phyloP scores from a whole-genome alignment of 1,140 invertebrate genomes.

The Oedothorax gibbosus region DNA sequence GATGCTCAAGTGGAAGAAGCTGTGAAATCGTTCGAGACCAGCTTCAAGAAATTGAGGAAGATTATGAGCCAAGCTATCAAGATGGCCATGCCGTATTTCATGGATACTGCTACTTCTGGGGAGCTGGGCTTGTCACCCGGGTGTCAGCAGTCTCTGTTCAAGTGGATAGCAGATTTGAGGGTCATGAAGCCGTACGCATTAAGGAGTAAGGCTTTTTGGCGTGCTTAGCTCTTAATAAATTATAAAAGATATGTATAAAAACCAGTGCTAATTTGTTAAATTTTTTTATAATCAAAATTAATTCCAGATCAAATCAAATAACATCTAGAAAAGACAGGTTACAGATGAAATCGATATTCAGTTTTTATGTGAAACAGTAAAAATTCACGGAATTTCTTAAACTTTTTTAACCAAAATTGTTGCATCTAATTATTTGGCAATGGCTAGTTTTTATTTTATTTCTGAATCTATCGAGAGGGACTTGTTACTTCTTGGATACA shows the following conservation, averaged over 20 bases:
- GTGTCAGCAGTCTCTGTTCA: slow-evolving; percentile 34
- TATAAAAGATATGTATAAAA: background rate
- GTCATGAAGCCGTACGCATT: slow-evolving; percentile 21
- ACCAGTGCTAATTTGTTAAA: background rate
- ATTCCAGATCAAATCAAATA: no score
- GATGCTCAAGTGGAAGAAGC: slow-evolving; percentile 15
- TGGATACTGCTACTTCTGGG: slow-evolving; percentile 15
- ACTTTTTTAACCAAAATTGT: no score
- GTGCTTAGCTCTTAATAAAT: background rate
- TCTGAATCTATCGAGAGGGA: no score
- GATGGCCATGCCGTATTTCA: slow-evolving; percentile 42
- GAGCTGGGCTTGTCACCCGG: background rate
- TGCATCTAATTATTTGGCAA: no score
- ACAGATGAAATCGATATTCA: no score
- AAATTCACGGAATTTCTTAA: no score
- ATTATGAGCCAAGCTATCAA: background rate
- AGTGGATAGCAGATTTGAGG: slow-evolving; percentile 38
- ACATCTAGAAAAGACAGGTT: no score
- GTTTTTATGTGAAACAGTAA: no score
- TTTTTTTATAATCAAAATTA: background rate
- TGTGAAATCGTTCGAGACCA: slow-evolving; percentile 1
- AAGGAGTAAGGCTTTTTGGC: slow-evolving; percentile 7
- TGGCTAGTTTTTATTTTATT: no score
- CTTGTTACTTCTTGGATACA: no score
- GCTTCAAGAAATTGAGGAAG: slow-evolving; percentile 12